Evolutionary conservation across 2,113 vertebrate species (phyloP).

Genomic region (Epinephelus cyanopodus): DNA sequence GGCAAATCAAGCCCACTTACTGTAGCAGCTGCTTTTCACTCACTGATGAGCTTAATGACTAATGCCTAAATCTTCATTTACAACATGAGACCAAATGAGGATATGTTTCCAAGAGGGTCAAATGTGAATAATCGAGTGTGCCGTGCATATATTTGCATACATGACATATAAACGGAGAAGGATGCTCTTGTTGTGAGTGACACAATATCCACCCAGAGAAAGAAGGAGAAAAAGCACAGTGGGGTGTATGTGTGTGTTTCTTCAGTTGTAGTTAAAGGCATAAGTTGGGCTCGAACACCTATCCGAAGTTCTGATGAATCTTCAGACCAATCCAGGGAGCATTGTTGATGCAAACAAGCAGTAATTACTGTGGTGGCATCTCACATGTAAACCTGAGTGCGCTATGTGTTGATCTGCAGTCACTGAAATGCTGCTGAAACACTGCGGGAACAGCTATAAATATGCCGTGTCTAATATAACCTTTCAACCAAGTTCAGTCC

Average conservation of each 20-base stretch:
- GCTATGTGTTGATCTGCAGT: not conserved
- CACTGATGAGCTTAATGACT: constrained; percentile 42
- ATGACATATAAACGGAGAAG: constrained; percentile 20
- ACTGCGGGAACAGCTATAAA: not conserved
- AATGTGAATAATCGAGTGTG: constrained; percentile 55
- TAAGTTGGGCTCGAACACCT: not conserved
- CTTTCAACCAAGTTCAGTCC: not conserved
- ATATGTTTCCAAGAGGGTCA: constrained; percentile 36
- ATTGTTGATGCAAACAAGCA: not conserved
- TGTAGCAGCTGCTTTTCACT: constrained; percentile 61
- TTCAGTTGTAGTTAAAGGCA: not conserved
- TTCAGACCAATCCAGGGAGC: not conserved
- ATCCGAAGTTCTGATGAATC: not conserved
- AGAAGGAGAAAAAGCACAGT: not conserved
- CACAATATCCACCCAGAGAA: not conserved
- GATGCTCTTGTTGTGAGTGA: constrained; percentile 31
- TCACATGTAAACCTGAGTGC: not conserved
- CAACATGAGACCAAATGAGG: constrained; percentile 19
- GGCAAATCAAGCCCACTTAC: constrained; percentile 40
- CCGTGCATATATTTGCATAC: constrained; percentile 43
- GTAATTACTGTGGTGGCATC: not conserved
- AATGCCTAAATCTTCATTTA: constrained; percentile 54
- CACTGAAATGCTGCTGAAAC: not conserved
- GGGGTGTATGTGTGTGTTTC: not conserved
- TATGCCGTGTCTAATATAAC: too few species aligned